Base-by-base conservation (phyloP, 2,888 invertebrate genomes). In the Ischnus inquisitorius region DNA sequence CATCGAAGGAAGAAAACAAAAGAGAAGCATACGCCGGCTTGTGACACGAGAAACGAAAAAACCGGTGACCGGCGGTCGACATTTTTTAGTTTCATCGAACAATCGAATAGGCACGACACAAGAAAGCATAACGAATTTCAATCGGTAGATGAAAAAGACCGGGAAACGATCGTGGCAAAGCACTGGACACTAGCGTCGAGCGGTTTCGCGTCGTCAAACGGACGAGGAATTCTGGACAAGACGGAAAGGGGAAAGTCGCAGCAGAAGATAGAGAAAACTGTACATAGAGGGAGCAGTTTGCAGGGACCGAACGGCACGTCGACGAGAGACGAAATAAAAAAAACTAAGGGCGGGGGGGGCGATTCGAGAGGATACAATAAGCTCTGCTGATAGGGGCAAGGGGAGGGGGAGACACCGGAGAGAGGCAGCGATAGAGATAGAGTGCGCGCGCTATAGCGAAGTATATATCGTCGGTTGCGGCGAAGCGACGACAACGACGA, bases 11-110 rank as follows among this genome's bases (percentile, higher is more conserved):
- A 60, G 41, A 48, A 28, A 67, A 71, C 39, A 46, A 78, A 67
- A 68, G 10, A 54, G 60, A 62, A 57, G 46, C 16, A 19, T 54
- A 41, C 39, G 25, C 34, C 92, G 92, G 92, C 91, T 91, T 90
- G 91, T 92, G 89, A 91, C 88, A 89, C 87, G 87, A 87, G 83
- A 87, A 25, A 51, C 68, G 16, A 25, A 34, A 34, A 34, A 34
- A 34, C 34, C 65, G 51, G 43, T 65, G 34, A 65, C 5, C 12
- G 16, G 4, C 48, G 12, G 4, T 39, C 25, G 54, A 62, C 41
- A 51, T 69, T 12, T 16, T 43, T 28, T 19, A 54, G 6, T n/a
- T 34, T 12, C 1, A 16, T 16, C 28, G 25, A 54, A 57, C 25
- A 14, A 3, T 22, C 1, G 39, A 19, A 19, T 6, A 41, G 0